Percentiles rank a stretch among this genome's conserved stretches.
Conservation (phyloP, 2,888 invertebrate genomes). For the Sisyra nigra region DNA sequence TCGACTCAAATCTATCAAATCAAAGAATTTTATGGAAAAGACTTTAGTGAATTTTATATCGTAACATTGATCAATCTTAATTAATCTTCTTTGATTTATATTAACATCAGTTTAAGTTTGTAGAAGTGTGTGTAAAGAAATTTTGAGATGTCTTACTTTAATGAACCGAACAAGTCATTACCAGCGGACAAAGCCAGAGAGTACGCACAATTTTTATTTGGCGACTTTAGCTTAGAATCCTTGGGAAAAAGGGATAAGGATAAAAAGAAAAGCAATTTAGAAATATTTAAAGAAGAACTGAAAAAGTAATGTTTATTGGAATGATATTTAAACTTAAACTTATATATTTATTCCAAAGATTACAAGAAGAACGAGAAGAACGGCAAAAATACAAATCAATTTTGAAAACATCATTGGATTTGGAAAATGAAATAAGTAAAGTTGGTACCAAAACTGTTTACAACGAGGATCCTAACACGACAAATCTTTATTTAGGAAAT, state of each 20-base stretch:
- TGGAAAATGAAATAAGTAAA: slow-evolving; percentile 15
- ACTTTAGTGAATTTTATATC: too few species aligned
- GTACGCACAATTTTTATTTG: slow-evolving; percentile 44
- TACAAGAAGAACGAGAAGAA: slow-evolving; percentile 95
- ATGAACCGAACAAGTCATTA: slow-evolving; percentile 8
- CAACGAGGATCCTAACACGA: slow-evolving; percentile 92
- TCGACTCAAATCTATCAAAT: too few species aligned
- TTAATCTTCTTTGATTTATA: too few species aligned
- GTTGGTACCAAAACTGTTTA: slow-evolving; percentile 60
- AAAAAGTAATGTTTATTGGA: slow-evolving; percentile 50
- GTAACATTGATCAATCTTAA: too few species aligned
- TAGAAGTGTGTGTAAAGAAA: too few species aligned
- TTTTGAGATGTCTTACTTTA: too few species aligned
- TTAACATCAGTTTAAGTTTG: too few species aligned
- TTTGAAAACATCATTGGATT: slow-evolving; percentile 33
- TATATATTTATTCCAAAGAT: slow-evolving; percentile 35
- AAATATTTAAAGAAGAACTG: slow-evolving; percentile 95
- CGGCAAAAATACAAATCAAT: slow-evolving; percentile 79
- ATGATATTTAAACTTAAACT: background rate
- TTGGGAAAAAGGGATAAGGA: slow-evolving; percentile 51
- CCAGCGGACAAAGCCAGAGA: slow-evolving; percentile 52
- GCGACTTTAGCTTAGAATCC: slow-evolving; percentile 48
- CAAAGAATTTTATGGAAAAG: too few species aligned
- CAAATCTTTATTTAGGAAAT: slow-evolving; percentile 95
- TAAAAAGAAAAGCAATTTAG: slow-evolving; percentile 92